Evolutionary conservation across 2,888 invertebrate genomes (phyloP).

Genomic region (Epistrophe grossulariae): DNA sequence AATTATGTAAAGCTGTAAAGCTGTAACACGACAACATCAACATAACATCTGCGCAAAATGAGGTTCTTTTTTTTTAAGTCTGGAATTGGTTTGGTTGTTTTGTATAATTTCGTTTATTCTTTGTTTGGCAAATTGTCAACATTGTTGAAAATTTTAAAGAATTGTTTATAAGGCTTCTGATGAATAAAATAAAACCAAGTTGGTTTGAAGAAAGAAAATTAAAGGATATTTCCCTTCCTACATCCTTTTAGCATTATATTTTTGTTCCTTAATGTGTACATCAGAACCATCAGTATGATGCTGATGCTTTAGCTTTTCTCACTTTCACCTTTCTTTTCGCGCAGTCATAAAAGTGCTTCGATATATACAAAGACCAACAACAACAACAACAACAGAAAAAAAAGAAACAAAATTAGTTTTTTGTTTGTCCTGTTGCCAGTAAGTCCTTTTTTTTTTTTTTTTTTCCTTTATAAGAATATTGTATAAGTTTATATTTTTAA

Average conservation of each 20-base stretch:
- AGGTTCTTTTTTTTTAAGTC: conserved; percentile 16
- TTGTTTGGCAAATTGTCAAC: conserved; percentile 50
- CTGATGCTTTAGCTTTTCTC: conserved; percentile 5
- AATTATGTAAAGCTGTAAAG: conserved; percentile 73
- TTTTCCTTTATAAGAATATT: conserved; percentile 5
- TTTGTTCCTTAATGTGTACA: background rate
- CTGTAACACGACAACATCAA: conserved; percentile 18
- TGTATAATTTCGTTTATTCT: background rate
- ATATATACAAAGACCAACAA: background rate
- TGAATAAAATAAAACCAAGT: conserved; percentile 26
- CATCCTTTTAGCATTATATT: background rate
- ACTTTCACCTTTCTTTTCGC: conserved; percentile 60
- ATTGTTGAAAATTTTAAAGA: conserved; percentile 45
- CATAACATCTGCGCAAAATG: background rate
- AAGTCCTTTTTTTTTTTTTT: background rate
- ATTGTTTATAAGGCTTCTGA: conserved; percentile 64
- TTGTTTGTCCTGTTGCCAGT: conserved; percentile 13
- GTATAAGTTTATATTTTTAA: conserved; percentile 23
- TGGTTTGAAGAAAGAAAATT: background rate
- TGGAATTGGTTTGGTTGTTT: background rate
- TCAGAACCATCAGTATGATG: background rate
- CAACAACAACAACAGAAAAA: background rate
- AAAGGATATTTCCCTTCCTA: conserved; percentile 41
- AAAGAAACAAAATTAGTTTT: conserved; percentile 15
- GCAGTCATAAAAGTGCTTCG: conserved; percentile 47